phyloP scores from a whole-genome alignment of 2,888 invertebrate genomes.

The Orthonevra nobilis region DNA sequence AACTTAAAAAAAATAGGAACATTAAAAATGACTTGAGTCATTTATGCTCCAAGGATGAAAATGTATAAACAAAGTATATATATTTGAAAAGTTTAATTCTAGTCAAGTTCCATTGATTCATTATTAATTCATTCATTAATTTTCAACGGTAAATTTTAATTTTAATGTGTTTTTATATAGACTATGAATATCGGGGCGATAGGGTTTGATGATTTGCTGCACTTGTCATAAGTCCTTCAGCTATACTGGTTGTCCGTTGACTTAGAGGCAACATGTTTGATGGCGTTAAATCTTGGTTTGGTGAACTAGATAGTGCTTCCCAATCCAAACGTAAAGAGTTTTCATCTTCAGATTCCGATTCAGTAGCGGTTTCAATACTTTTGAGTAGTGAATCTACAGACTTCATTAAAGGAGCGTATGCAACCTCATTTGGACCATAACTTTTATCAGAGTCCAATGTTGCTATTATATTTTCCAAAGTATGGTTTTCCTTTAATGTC shows the following conservation, averaged over 20 bases:
- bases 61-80: no score
- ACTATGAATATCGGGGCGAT: constrained; percentile 6
- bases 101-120: no score
- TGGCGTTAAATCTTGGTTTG: constrained; percentile 74
- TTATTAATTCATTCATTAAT: constrained; percentile 24
- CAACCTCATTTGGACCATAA: constrained; percentile 83
- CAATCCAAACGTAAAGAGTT: constrained; percentile 89
- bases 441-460: constrained; percentile 85
- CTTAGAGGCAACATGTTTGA: constrained; percentile 73
- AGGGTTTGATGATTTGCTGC: constrained; percentile 91
- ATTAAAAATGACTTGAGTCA: no score
- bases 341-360: constrained; percentile 84
- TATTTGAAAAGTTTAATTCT: no score
- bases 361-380: constrained; percentile 84
- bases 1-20: no score
- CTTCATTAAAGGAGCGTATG: constrained; percentile 77
- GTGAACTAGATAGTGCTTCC: constrained; percentile 84
- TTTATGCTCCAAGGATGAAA: no score
- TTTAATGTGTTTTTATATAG: constrained; percentile 9
- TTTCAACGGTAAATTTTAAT: constrained; percentile 15
- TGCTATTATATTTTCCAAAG: constrained; percentile 86
- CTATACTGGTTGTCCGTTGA: constrained; percentile 82
- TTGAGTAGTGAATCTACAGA: constrained; percentile 84
- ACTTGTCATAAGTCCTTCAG: constrained; percentile 89
- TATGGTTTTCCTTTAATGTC: constrained; percentile 84